Evolutionary conservation across 2,113 vertebrate genomes (phyloP), one percentile per base, ranked within the genome.

Genomic region (Oreochromis niloticus): DNA sequence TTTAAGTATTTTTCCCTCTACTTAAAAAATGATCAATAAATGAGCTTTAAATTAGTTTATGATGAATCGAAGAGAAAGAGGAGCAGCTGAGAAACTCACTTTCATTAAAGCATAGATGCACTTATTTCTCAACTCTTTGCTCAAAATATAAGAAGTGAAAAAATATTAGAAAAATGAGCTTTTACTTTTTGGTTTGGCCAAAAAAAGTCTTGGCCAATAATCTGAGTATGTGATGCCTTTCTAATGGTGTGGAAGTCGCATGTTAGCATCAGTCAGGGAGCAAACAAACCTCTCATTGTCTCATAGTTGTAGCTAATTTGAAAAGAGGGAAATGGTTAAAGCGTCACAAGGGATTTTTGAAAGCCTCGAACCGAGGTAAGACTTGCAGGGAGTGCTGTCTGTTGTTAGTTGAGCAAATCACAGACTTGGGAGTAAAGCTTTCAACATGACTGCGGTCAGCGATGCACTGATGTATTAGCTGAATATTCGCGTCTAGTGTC

Each of bases 161-260:
- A 27, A 30, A 30, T 1, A 48, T 30, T 16, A 7, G 24, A 16
- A 75, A 75, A 75, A 48, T 48, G 0, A 16, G 39, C 1, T 30
- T 48, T 75, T 48, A 48, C 4, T 30, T 75, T 75, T 30, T 30
- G 9, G 30, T 75, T 22, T 7, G 0, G 2, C 9, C 6, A 1
- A 16, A 30, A 48, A 75, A 11, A 12, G 10, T 9, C 32, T 12
- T 36, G 17, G 13, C 19, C 3, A 0, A 10, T 24, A 43, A 46
- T 48, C 14, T 0, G 2, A 73, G 7, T 24, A 73, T 27, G 41
- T 2, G 68, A 6, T 17, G 22, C 3, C 41, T 10, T 27, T 46
- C 41, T 43, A 9, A 16, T 3, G 8, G 13, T 17, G 39, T 46
- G 0, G 66, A 73, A 46, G 22, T 27, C 1, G 13, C 22, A 0